Percentiles rank a stretch among this genome's conserved stretches.
These are phyloP conservation scores for Zaprionus ghesquierei DNA, from an alignment of 1,140 invertebrate species.

Conservation along the genomic window DNA sequence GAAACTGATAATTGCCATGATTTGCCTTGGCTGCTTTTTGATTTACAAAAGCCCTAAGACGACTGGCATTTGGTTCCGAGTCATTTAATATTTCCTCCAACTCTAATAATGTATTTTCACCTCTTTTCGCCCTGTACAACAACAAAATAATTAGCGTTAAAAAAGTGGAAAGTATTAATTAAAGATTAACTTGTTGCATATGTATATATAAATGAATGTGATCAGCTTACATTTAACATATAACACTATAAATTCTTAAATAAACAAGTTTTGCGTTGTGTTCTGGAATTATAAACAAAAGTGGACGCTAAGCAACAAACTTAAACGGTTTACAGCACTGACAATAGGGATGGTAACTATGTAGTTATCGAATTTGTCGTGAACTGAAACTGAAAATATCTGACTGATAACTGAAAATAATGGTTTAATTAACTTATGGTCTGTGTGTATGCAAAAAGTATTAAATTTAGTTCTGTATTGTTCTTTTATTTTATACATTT, in stretches of 20 bases:
- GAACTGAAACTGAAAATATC: too few species aligned
- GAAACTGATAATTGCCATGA: not conserved
- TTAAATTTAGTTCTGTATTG: too few species aligned
- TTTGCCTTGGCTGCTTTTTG: conserved; percentile 24
- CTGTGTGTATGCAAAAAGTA: too few species aligned
- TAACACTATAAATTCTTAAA: not conserved
- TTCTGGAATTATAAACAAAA: not conserved
- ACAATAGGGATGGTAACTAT: not conserved
- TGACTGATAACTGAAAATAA: too few species aligned
- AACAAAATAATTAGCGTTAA: not conserved
- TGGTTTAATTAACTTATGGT: too few species aligned
- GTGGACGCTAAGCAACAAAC: not conserved
- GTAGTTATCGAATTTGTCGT: not conserved
- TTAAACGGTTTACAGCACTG: not conserved
- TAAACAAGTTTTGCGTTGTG: not conserved
- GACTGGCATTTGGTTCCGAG: not conserved
- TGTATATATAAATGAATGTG: too few species aligned
- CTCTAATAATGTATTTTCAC: conserved; percentile 25
- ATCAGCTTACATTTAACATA: not conserved
- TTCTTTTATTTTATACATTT: too few species aligned
- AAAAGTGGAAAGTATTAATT: too few species aligned
- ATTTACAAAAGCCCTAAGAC: conserved; percentile 24
- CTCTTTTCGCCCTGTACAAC: not conserved
- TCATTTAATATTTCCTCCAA: conserved; percentile 40
- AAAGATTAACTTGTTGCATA: too few species aligned